These are phyloP conservation scores for Rhabdophis nuchalis DNA, from an alignment of 2,797 vertebrate species.

Conservation along the genomic window DNA sequence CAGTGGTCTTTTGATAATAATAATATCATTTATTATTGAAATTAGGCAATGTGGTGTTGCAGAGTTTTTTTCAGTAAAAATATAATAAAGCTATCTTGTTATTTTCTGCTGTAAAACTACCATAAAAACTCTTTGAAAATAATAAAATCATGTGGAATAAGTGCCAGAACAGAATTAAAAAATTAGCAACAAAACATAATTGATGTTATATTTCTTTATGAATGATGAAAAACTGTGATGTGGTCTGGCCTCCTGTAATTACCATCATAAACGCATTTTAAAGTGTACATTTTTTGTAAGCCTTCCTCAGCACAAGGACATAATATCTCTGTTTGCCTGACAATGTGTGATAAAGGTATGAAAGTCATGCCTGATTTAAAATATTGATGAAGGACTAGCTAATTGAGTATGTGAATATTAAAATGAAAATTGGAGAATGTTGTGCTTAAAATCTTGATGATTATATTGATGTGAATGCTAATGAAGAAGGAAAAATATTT, in stretches of 20 bases:
- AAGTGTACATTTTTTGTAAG: slow-evolving; percentile 34
- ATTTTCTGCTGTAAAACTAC: neutral
- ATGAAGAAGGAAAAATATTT: slow-evolving; percentile 59
- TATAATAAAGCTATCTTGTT: neutral
- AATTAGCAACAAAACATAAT: slow-evolving; percentile 22
- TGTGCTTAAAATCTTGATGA: slow-evolving; percentile 58
- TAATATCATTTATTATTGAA: too few species aligned
- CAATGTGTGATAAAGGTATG: slow-evolving; percentile 61
- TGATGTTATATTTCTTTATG: slow-evolving; percentile 48
- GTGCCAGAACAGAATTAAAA: slow-evolving; percentile 30
- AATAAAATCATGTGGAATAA: slow-evolving; percentile 16
- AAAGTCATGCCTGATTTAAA: slow-evolving; percentile 73
- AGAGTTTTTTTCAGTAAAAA: neutral
- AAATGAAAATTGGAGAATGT: slow-evolving; percentile 47
- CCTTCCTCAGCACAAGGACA: slow-evolving; percentile 53
- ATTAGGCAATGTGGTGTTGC: neutral
- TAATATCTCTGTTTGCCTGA: slow-evolving; percentile 61
- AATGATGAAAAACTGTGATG: slow-evolving; percentile 32
- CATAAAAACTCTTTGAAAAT: neutral
- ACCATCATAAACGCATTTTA: slow-evolving; percentile 54
- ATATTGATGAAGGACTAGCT: slow-evolving; percentile 69
- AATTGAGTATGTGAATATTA: slow-evolving; percentile 68
- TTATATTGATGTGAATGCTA: slow-evolving; percentile 55
- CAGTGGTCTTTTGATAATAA: neutral
- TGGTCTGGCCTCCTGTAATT: slow-evolving; percentile 54